These are phyloP conservation scores for Epinotia nisella DNA, from an alignment of 2,888 invertebrate genomes.

Conservation along the genomic window DNA sequence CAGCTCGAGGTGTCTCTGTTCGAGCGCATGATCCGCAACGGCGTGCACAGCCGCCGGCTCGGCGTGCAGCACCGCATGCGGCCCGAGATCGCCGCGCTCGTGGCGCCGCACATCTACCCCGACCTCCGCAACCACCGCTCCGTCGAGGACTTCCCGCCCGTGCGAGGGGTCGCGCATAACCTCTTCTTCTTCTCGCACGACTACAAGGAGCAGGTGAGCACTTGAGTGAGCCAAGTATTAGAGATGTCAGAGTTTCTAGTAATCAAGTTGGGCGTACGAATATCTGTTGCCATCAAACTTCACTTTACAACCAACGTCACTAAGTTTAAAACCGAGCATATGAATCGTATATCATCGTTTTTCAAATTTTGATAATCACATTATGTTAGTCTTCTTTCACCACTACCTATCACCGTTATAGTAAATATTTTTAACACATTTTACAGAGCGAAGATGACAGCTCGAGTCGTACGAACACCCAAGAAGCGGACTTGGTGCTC, in stretches of 20 bases:
- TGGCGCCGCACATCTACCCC: slow-evolving; percentile 89
- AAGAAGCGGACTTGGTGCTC: slow-evolving; percentile 86
- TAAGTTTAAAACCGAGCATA: too few species aligned
- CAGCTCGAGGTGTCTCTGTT: slow-evolving; percentile 91
- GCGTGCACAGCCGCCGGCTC: slow-evolving; percentile 85
- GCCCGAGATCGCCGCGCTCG: slow-evolving; percentile 81
- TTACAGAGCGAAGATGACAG: slow-evolving; percentile 68
- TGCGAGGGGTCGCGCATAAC: slow-evolving; percentile 86
- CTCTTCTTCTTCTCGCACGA: slow-evolving; percentile 89
- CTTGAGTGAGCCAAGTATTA: not conserved
- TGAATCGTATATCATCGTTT: too few species aligned
- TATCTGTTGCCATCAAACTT: too few species aligned
- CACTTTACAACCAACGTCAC: too few species aligned
- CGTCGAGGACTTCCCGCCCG: slow-evolving; percentile 83
- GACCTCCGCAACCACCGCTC: slow-evolving; percentile 86
- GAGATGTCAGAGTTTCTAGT: too few species aligned
- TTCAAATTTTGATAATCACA: too few species aligned
- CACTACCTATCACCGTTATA: not conserved
- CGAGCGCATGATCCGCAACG: slow-evolving; percentile 90
- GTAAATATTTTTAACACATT: not conserved
- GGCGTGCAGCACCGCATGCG: slow-evolving; percentile 92
- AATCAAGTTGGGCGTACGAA: too few species aligned
- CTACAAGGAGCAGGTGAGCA: slow-evolving; percentile 80
- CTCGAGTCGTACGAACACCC: slow-evolving; percentile 84
- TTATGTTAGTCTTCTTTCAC: not conserved